Conservation (phyloP, 30 jellyfish, hydroid and myxozoan species). For the Cassiopea xamachana region DNA sequence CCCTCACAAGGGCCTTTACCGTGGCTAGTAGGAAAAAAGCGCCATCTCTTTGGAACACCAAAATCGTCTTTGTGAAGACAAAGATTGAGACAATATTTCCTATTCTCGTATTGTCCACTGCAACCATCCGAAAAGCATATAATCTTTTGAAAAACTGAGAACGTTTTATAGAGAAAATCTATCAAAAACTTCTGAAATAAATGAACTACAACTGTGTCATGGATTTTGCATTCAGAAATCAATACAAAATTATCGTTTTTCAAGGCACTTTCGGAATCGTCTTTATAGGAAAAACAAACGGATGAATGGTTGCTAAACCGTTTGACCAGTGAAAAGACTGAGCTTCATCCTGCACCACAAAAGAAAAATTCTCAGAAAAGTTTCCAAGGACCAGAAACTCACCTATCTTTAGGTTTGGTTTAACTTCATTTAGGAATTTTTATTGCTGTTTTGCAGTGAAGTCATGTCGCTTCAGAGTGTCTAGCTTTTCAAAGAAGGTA, state of each 20-base stretch:
- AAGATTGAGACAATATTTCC: conserved; percentile 30
- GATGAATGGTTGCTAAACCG: conserved; percentile 49
- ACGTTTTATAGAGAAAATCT: background rate
- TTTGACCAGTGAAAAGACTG: conserved; percentile 45
- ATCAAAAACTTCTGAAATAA: conserved; percentile 9
- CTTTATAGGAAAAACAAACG: conserved; percentile 27
- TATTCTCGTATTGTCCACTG: conserved; percentile 50
- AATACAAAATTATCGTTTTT: background rate
- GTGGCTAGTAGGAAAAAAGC: conserved; percentile 67
- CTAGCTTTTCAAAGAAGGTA: no score
- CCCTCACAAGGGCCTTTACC: conserved; percentile 76
- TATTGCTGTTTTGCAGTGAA: conserved; percentile 60
- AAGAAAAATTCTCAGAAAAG: conserved; percentile 44
- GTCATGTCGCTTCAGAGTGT: background rate
- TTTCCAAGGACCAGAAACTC: conserved; percentile 37
- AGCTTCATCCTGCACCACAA: conserved; percentile 51
- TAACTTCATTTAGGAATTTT: background rate
- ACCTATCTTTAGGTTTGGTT: conserved; percentile 7
- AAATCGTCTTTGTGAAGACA: conserved; percentile 49
- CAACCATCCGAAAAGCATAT: conserved; percentile 56
- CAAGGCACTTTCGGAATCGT: background rate
- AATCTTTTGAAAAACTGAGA: background rate
- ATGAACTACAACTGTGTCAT: conserved; percentile 36
- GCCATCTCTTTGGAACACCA: conserved; percentile 32
- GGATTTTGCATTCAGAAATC: conserved; percentile 40